These are phyloP conservation scores for Diachasma alloeum DNA, from an alignment of 1,140 invertebrate species.

Conservation along the genomic window DNA sequence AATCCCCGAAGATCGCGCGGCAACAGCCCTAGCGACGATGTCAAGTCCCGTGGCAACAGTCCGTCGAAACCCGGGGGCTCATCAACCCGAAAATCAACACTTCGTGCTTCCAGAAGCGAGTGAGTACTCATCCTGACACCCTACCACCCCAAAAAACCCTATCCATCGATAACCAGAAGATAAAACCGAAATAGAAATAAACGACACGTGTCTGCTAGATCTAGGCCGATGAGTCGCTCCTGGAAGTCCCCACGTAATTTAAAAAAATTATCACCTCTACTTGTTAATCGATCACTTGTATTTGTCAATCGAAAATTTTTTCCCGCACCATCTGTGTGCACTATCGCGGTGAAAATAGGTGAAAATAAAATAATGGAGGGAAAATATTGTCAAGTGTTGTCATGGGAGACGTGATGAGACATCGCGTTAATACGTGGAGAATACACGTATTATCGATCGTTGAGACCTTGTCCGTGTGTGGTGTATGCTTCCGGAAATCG, in stretches of 20 bases:
- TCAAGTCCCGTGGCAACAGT: slow-evolving; percentile 43
- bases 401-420: neutral
- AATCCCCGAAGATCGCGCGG: slow-evolving; percentile 39
- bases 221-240: slow-evolving; percentile 2
- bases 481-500: neutral
- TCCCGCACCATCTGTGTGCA: neutral
- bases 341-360: neutral
- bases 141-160: neutral
- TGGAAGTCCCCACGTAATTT: neutral
- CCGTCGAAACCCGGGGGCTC: slow-evolving; percentile 37
- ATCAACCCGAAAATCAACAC: slow-evolving; percentile 33
- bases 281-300: slow-evolving; percentile 4
- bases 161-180: too few species aligned
- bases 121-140: slow-evolving; percentile 34
- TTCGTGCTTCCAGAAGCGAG: slow-evolving; percentile 43
- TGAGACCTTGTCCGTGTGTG: slow-evolving; percentile 1
- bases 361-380: neutral
- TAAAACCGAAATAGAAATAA: too few species aligned
- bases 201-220: neutral
- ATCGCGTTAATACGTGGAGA: neutral
- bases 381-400: slow-evolving; percentile 4
- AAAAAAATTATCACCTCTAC: slow-evolving; percentile 12
- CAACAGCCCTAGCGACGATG: slow-evolving; percentile 42
- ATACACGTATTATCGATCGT: neutral
- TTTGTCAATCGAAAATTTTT: neutral